These are phyloP conservation scores for Adelognathus sp. DNA, from an alignment of 2,888 invertebrate species.

Conservation along the genomic window DNA sequence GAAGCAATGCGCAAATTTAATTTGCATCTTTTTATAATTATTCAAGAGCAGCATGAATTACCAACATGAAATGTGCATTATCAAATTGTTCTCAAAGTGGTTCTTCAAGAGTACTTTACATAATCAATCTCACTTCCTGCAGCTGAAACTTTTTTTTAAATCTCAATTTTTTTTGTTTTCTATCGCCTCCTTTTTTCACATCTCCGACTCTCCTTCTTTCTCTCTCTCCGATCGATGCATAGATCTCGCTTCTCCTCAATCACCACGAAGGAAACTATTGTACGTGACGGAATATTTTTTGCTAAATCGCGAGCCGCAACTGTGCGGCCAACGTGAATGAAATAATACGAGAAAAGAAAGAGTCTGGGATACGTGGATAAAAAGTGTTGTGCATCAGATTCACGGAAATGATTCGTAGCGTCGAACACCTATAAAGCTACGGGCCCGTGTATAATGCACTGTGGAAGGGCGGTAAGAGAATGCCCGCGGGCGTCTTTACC, in stretches of 20 bases:
- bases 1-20: too few species aligned
- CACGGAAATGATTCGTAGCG: constrained; percentile 47
- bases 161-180: too few species aligned
- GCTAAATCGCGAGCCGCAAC: not conserved
- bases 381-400: constrained; percentile 50
- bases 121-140: too few species aligned
- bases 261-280: not conserved
- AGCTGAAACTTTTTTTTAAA: too few species aligned
- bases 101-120: too few species aligned
- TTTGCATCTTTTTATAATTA: too few species aligned
- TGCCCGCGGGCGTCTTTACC: constrained; percentile 60
- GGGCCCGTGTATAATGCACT: not conserved
- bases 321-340: constrained; percentile 2
- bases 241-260: not conserved
- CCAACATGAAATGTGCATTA: too few species aligned
- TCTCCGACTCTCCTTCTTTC: constrained; percentile 20
- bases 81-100: too few species aligned
- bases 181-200: not conserved
- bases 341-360: constrained; percentile 20
- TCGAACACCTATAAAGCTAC: constrained; percentile 17
- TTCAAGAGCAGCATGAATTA: too few species aligned
- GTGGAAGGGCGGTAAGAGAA: constrained; percentile 48
- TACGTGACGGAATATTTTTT: constrained; percentile 31
- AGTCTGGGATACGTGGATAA: not conserved
- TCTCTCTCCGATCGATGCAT: constrained; percentile 6